Base-by-base conservation (phyloP, 1,140 invertebrate genomes). In the Limonius californicus region DNA sequence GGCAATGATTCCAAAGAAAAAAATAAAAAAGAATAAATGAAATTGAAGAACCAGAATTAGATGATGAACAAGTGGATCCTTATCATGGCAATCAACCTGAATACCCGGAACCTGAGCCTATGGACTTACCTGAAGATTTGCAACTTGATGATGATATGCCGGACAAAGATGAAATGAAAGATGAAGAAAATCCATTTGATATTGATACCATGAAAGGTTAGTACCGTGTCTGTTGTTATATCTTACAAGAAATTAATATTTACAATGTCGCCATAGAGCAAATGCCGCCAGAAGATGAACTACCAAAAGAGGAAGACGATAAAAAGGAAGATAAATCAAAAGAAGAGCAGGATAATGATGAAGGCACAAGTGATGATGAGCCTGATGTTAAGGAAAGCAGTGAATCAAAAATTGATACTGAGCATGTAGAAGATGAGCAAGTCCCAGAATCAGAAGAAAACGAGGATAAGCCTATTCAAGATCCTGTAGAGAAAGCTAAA, bases 41-140 rank as follows among this genome's bases (percentile, higher is more conserved):
- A 77, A 82, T 92, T 76, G 83, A 92, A 54, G 90, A 94, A 64
- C 82, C 82, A 2, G 87, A 92, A 72, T 73, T 85, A 64, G 87
- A 92, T 75, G 90, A 94, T 71, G 88, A 94, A 73, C 90, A 94
- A 78, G 79, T 87, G 0, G 91, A 96, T 83, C 90, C 91, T 16
- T 88, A 93, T 75, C 90, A 95, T 74, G 90, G 89, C 21, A 87
- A 91, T 35, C 80, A 89, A 57, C 83, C 86, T 69, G 84, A 87
- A 63, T 80, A 86, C 42, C 86, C 87, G 0, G 90, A 94, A 72
- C 86, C 91, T 4, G 91, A 95, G 77, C 82, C 87, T 15, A 83
- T 96, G 72, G 92, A 97, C 70, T 74, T 97, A 59, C 91, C 92
- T 4, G 92, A 96, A 54, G 88, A 94, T 79, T 76, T 92, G 43